Evolutionary conservation across 2,113 vertebrate species (phyloP), one percentile per base, ranked within the genome.

Genomic region (Ranitomeya variabilis): DNA sequence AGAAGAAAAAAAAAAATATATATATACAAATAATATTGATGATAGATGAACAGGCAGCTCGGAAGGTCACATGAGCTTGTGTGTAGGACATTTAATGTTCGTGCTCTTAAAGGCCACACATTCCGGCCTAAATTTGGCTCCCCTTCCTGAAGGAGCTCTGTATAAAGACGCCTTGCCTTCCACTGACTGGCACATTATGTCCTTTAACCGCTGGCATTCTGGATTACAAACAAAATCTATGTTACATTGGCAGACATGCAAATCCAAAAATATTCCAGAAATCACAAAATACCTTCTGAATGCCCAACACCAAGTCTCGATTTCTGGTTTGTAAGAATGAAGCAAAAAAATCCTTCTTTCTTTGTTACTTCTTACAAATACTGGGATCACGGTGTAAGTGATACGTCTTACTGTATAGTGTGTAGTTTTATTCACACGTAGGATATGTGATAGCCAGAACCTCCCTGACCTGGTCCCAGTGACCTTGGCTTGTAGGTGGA

Each of bases 101-200:
- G 90, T 86, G 88, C 90, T 91, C 90, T 88, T 91, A 96, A 97
- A 97, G 96, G 96, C 95, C 96, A 90, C 89, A 91, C 92, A 94
- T 96, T 93, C 95, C 94, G 93, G 89, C 91, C 96, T 97, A 97
- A 96, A 95, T 97, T 96, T 96, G 96, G 95, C 95, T 92, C 92
- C 83, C 80, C 90, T 94, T 94, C 90, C 91, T 93, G 93, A 91
- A 91, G 90, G 88, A 78, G 88, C 80, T 84, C 91, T 89, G 60
- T 90, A 89, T 85, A 88, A 90, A 67, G 86, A 90, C 62, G 57
- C 81, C 88, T 91, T 90, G 71, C 66, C 88, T 52, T 59, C 91
- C 7, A 84, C 86, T 64, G 31, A 87, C 81, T 69, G 45, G 77
- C 31, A 86, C 90, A 86, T 83, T 78, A 62, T 1, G 51, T 93